These are phyloP conservation scores for Sminthurinus aureus DNA, from an alignment of 2,888 invertebrate genomes.

Conservation along the genomic window DNA sequence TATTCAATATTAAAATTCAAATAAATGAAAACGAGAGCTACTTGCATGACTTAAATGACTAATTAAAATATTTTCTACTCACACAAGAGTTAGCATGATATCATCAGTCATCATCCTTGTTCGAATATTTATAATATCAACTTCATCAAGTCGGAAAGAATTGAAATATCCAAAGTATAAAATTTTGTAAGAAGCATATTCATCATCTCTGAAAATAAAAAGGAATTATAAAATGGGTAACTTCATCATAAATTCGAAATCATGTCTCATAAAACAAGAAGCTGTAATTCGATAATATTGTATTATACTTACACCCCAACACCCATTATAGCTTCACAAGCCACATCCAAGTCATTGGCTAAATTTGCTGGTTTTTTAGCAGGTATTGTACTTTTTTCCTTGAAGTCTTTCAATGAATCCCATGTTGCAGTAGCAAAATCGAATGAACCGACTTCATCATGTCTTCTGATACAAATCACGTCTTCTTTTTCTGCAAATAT, in stretches of 20 bases:
- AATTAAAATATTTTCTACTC: constrained; percentile 11
- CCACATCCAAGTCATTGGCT: constrained; percentile 10
- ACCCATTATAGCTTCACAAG: constrained; percentile 29
- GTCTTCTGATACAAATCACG: constrained; percentile 41
- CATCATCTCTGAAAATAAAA: constrained; percentile 47
- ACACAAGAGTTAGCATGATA: constrained; percentile 46
- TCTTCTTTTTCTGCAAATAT: constrained; percentile 51
- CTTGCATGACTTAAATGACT: neutral
- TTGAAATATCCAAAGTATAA: constrained; percentile 47
- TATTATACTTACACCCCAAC: constrained; percentile 42
- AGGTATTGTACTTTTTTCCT: constrained; percentile 11
- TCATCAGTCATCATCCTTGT: constrained; percentile 27
- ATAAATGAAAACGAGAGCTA: neutral
- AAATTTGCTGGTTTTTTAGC: constrained; percentile 10
- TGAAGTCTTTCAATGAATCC: constrained; percentile 39
- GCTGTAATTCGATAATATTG: too few species aligned
- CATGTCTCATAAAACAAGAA: neutral
- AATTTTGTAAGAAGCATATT: constrained; percentile 47
- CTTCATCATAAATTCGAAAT: too few species aligned
- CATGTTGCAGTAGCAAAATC: constrained; percentile 41
- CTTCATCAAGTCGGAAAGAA: constrained; percentile 35
- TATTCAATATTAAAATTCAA: constrained; percentile 4
- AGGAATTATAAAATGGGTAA: neutral
- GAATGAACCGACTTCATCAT: constrained; percentile 30
- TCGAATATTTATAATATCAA: constrained; percentile 37